phyloP scores from a whole-genome alignment of 2,113 vertebrate genomes.

The Podiceps cristatus region DNA sequence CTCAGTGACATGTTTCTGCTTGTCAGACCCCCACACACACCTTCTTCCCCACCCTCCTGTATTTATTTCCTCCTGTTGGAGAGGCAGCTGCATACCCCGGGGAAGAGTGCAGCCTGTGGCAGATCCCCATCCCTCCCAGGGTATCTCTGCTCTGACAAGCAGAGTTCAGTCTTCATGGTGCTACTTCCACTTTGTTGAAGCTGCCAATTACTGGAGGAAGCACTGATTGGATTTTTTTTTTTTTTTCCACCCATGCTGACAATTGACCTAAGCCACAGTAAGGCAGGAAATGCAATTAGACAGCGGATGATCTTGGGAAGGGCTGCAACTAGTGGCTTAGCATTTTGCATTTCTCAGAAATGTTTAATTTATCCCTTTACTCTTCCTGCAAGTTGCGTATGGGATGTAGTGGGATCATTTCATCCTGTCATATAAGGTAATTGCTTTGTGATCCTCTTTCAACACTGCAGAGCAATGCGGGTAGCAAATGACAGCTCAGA shows the following conservation, averaged over 20 bases:
- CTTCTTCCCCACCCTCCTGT: neutral
- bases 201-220: neutral
- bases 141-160: neutral
- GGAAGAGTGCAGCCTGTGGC: neutral
- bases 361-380: neutral
- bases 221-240: neutral
- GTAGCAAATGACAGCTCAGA: neutral
- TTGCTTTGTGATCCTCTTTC: neutral
- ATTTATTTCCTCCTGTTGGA: neutral
- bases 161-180: neutral
- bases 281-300: constrained; percentile 16
- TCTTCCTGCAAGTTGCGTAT: neutral
- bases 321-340: neutral
- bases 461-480: neutral
- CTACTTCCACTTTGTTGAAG: neutral
- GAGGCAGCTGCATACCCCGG: neutral
- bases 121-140: neutral
- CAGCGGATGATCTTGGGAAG: neutral
- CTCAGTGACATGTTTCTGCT: neutral
- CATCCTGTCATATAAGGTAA: neutral
- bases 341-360: constrained; percentile 4
- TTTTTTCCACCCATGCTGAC: neutral
- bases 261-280: neutral
- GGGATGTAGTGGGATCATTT: neutral
- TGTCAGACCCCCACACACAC: neutral